These are phyloP conservation scores for Zaprionus camerounensis DNA, from an alignment of 1,140 invertebrate genomes.

Conservation along the genomic window DNA sequence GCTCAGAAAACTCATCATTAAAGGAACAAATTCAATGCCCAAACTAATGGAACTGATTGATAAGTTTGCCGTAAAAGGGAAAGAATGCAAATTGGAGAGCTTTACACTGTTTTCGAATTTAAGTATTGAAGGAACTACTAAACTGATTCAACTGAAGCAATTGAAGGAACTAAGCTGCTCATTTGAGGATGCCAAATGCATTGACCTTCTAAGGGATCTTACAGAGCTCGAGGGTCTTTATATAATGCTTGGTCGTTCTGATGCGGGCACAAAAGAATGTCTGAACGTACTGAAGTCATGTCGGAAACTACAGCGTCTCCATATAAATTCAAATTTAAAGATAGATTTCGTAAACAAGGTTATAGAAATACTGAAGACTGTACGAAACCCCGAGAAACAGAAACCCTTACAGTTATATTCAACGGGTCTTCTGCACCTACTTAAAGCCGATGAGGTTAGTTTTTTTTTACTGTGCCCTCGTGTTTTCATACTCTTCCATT, in stretches of 20 bases:
- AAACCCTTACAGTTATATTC: slow-evolving; percentile 27
- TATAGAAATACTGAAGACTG: background rate
- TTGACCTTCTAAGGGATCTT: slow-evolving; percentile 21
- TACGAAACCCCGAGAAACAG: slow-evolving; percentile 13
- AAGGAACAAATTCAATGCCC: background rate
- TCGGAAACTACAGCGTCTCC: slow-evolving; percentile 6
- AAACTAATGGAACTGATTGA: slow-evolving; percentile 11
- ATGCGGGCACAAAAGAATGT: slow-evolving; percentile 6
- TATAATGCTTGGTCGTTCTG: slow-evolving; percentile 15
- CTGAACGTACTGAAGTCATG: slow-evolving; percentile 20
- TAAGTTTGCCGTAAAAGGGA: slow-evolving; percentile 5
- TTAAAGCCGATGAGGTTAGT: slow-evolving; percentile 18
- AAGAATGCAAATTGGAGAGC: background rate
- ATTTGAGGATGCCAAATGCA: slow-evolving; percentile 23
- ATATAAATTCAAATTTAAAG: slow-evolving; percentile 27
- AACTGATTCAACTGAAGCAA: slow-evolving; percentile 10
- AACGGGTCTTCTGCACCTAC: slow-evolving; percentile 23
- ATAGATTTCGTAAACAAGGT: slow-evolving; percentile 17
- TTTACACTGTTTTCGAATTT: background rate
- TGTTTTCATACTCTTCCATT: background rate
- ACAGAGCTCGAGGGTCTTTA: slow-evolving; percentile 28
- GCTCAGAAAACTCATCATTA: background rate
- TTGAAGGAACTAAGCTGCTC: slow-evolving; percentile 16
- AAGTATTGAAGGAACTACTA: slow-evolving; percentile 8
- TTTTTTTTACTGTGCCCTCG: background rate